Conservation (phyloP, 2,797 vertebrate species). For the Alca torda region DNA sequence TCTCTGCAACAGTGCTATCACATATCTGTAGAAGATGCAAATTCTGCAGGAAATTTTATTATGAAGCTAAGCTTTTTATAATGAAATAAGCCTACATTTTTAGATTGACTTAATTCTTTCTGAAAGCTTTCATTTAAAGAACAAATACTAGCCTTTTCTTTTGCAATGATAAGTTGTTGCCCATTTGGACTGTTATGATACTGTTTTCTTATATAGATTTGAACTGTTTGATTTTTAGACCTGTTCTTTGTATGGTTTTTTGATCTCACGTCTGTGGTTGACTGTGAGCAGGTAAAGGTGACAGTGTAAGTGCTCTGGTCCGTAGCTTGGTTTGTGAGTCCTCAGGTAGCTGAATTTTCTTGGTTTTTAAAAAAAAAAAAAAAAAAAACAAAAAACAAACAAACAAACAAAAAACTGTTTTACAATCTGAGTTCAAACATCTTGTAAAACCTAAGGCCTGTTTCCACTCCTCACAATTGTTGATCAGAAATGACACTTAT, state of each 20-base stretch:
- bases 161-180: neutral
- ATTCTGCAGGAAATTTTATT: neutral
- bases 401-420: no score
- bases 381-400: no score
- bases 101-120: neutral
- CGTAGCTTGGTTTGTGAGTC: neutral
- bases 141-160: neutral
- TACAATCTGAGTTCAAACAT: neutral
- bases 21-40: neutral
- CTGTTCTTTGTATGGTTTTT: neutral
- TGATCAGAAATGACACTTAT: neutral
- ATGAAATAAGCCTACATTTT: neutral
- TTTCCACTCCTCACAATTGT: neutral
- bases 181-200: neutral
- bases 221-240: neutral
- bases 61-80: neutral
- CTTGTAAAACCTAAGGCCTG: neutral
- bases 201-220: neutral
- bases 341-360: neutral
- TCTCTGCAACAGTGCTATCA: neutral
- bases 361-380: neutral
- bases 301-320: neutral
- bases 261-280: neutral
- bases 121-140: neutral
- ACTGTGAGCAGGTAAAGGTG: neutral